A percentile compares a stretch with the other conserved stretches of the same genome.
Conservation (phyloP, 2,888 invertebrate genomes). For the Theristus sp. region DNA sequence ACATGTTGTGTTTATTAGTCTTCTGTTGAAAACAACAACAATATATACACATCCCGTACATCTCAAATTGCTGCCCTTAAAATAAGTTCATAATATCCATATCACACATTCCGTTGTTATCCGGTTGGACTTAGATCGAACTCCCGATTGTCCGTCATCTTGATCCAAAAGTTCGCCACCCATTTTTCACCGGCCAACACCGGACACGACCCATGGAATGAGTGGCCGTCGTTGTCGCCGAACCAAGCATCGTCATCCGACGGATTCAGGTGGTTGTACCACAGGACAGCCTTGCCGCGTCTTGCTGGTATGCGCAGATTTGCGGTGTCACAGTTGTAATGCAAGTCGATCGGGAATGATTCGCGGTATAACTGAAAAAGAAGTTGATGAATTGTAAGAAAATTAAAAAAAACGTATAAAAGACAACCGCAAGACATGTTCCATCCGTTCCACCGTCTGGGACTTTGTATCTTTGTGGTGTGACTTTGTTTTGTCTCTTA, state of each 20-base stretch:
- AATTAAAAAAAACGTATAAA: too few species aligned
- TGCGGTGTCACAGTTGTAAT: slow-evolving; percentile 16
- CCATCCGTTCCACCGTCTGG: too few species aligned
- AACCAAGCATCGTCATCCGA: slow-evolving; percentile 16
- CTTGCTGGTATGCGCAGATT: slow-evolving; percentile 14
- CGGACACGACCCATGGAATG: slow-evolving; percentile 22
- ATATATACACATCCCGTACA: too few species aligned
- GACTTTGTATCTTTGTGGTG: too few species aligned
- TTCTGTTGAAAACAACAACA: too few species aligned
- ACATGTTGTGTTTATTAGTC: too few species aligned
- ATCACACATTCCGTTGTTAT: background rate
- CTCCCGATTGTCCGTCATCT: slow-evolving; percentile 14
- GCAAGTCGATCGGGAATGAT: slow-evolving; percentile 8
- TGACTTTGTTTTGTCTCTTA: too few species aligned
- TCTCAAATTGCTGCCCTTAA: too few species aligned
- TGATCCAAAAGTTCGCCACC: slow-evolving; percentile 26
- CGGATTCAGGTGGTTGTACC: slow-evolving; percentile 23
- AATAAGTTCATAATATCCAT: too few species aligned
- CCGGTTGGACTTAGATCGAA: background rate
- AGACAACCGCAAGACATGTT: too few species aligned
- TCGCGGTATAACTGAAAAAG: background rate
- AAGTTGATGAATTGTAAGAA: too few species aligned
- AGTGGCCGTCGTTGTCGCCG: slow-evolving; percentile 15
- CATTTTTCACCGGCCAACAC: slow-evolving; percentile 20
- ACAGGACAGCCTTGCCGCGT: slow-evolving; percentile 20